phyloP scores from a whole-genome alignment of 2,888 invertebrate species.

The Zelleria hepariella region DNA sequence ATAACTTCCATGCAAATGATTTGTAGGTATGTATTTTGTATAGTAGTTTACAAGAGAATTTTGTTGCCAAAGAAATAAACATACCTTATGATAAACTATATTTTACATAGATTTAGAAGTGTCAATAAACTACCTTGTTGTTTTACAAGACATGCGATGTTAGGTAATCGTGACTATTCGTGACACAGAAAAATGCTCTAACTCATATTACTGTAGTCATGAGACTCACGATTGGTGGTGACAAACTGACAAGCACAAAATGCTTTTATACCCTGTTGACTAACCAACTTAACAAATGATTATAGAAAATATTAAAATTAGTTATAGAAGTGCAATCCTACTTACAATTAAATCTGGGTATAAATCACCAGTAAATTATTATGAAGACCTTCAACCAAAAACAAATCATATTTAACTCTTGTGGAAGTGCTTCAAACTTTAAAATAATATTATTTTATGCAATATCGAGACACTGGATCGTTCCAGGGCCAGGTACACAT shows the following conservation, averaged over 20 bases:
- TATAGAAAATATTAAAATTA: background rate
- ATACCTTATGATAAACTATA: no score
- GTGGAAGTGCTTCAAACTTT: background rate
- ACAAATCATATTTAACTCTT: background rate
- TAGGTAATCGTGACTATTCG: no score
- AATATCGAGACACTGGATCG: slow-evolving; percentile 24
- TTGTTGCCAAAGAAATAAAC: no score
- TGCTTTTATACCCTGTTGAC: slow-evolving; percentile 45
- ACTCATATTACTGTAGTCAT: no score
- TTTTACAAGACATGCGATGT: no score
- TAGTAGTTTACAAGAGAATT: background rate
- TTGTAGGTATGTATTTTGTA: background rate
- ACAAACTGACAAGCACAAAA: slow-evolving; percentile 19
- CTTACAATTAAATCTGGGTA: background rate
- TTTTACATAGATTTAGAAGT: no score
- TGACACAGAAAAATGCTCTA: no score
- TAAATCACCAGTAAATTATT: background rate
- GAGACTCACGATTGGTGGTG: slow-evolving; percentile 2
- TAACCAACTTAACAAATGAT: slow-evolving; percentile 19
- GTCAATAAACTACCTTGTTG: no score
- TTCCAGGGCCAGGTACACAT: slow-evolving; percentile 29
- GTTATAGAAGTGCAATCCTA: slow-evolving; percentile 5
- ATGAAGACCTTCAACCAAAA: background rate
- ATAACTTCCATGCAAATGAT: background rate
- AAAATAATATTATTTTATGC: background rate